These are phyloP conservation scores for Bovichtus variegatus DNA, from an alignment of 2,797 vertebrate genomes.

Conservation along the genomic window DNA sequence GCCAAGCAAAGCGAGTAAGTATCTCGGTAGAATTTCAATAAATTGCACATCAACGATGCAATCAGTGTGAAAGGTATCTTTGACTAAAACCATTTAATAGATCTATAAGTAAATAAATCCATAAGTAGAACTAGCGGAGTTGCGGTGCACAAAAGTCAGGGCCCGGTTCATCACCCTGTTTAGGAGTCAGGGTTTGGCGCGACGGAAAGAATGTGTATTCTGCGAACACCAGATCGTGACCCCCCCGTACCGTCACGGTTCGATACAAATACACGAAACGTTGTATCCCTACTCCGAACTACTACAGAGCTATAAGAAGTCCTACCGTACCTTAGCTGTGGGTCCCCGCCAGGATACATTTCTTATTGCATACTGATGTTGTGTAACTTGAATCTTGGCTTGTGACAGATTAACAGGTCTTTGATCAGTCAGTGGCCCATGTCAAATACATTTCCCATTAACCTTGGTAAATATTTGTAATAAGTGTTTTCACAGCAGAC, in stretches of 20 bases:
- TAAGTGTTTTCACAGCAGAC: not conserved
- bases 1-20: not conserved
- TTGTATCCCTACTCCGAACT: not conserved
- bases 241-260: too few species aligned
- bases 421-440: not conserved
- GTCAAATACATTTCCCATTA: not conserved
- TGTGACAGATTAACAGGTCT: not conserved
- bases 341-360: not conserved
- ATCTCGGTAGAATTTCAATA: not conserved
- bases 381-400: not conserved
- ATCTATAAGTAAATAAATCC: too few species aligned
- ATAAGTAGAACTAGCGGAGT: too few species aligned
- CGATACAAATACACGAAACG: too few species aligned
- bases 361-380: not conserved
- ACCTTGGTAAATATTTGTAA: not conserved
- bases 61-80: slow-evolving; percentile 1
- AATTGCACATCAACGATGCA: not conserved
- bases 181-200: too few species aligned
- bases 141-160: too few species aligned
- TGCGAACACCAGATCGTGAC: too few species aligned
- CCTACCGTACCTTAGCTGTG: not conserved
- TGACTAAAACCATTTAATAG: not conserved
- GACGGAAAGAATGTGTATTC: too few species aligned
- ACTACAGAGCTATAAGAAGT: not conserved
- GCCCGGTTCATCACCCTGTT: too few species aligned